Evolutionary conservation across 2,888 invertebrate genomes (phyloP).

Genomic region (Drosophila seclusa): DNA sequence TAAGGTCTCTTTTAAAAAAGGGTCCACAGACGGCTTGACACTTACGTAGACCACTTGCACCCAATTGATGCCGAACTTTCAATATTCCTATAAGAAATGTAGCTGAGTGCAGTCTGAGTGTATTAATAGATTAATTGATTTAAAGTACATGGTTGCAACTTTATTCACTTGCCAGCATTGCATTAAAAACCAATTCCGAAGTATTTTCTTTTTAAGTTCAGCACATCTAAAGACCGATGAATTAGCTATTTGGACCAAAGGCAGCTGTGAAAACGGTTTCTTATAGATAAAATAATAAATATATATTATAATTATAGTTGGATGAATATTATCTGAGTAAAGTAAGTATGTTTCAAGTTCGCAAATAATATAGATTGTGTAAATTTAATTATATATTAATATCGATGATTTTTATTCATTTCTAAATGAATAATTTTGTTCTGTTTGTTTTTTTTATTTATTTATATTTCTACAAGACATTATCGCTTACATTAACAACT

Average conservation of each 20-base stretch:
- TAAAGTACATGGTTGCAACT: neutral
- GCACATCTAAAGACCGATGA: neutral
- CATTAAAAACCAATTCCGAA: neutral
- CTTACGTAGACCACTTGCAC: neutral
- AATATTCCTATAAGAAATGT: neutral
- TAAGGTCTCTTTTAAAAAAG: neutral
- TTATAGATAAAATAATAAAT: neutral
- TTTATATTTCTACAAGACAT: too few species aligned
- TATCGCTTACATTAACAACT: too few species aligned
- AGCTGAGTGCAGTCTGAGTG: neutral
- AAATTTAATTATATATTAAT: too few species aligned
- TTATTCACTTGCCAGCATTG: neutral
- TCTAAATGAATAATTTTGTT: too few species aligned
- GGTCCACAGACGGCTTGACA: constrained; percentile 8
- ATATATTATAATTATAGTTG: neutral
- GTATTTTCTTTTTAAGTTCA: neutral
- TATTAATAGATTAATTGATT: neutral
- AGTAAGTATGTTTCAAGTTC: neutral
- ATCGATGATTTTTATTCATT: too few species aligned
- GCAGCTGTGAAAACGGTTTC: neutral
- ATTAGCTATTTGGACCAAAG: neutral
- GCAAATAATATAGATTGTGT: too few species aligned
- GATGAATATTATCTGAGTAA: neutral
- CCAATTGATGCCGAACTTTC: neutral
- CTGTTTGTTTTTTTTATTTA: too few species aligned